Base-by-base conservation (phyloP, 2,797 vertebrate species). In the Danio kyathit region DNA sequence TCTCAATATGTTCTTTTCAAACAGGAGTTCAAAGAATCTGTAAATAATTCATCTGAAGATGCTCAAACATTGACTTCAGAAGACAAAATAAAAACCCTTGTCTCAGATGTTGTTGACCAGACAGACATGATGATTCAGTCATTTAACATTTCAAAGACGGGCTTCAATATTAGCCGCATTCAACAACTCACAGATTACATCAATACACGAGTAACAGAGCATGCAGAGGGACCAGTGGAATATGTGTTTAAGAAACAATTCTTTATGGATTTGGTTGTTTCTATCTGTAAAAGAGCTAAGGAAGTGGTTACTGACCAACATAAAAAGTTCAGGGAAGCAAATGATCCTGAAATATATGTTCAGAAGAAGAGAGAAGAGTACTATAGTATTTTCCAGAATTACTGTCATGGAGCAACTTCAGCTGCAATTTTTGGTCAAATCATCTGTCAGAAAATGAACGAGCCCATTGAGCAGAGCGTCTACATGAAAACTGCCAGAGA, bases 321-420 rank as follows among this genome's bases (percentile, higher is more conserved):
- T 0, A 0, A 0, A 1, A 61, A n/a, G 0, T 93, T 92, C 72
- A 73, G 0, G 54, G 83, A 0, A 57, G 85, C 83, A 40, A 90
- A 91, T 9, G 72, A 91, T 70, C 88, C 90, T 5, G 13, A 54
- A 6, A n/a, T n/a, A n/a, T n/a, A n/a, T n/a, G n/a, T n/a, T n/a
- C n/a, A 89, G 63, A 41, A 29, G 3, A 91, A 90, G 79, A 92
- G 83, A 83, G 73, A 85, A 16, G 74, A 91, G 16, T 93, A 90
- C 71, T 90, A 91, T n/a, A n/a, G n/a, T n/a, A n/a, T n/a, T n/a
- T n/a, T n/a, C n/a, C 29, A 29, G 1, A 29, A 1, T 29, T 91
- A 87, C 54, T 92, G 84, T 43, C 82, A 82, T 83, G 92, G 89
- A 44, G 85, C 90, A 54, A 79, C 86, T 17, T 90, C 89, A 0